Percentiles rank a stretch among this genome's conserved stretches.
phyloP scores from a whole-genome alignment of 2,113 vertebrate species.

The Cyanoramphus novaezelandiae region DNA sequence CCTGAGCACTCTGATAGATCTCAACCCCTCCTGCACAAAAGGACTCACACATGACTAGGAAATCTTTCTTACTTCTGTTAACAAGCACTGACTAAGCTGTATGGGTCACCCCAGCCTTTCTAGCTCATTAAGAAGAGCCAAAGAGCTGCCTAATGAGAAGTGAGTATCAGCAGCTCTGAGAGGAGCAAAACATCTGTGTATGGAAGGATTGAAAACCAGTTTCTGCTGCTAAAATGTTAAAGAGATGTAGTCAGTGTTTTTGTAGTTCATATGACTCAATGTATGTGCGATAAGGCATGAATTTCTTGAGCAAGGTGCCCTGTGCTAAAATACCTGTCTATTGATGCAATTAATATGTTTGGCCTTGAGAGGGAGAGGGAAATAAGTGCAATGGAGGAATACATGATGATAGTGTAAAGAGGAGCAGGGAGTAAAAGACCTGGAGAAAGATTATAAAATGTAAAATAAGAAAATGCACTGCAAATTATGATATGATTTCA shows the following conservation, averaged over 20 bases:
- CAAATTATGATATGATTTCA: not conserved
- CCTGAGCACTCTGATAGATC: not conserved
- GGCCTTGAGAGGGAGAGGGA: not conserved
- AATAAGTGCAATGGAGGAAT: not conserved
- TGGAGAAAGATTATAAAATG: not conserved
- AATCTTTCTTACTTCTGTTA: not conserved
- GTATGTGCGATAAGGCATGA: not conserved
- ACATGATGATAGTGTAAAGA: not conserved
- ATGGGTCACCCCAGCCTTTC: constrained; percentile 12
- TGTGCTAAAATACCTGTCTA: not conserved
- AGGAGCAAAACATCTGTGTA: not conserved
- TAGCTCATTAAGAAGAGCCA: constrained; percentile 14
- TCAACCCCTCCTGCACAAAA: not conserved
- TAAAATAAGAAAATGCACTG: not conserved
- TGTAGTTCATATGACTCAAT: not conserved
- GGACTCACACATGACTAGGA: not conserved
- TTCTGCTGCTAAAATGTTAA: not conserved
- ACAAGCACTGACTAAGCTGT: not conserved
- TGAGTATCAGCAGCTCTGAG: not conserved
- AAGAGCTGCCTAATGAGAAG: constrained; percentile 19
- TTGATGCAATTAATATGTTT: not conserved
- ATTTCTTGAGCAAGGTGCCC: constrained; percentile 7
- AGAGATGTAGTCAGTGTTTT: not conserved
- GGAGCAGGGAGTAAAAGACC: not conserved
- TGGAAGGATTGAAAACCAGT: not conserved